Percentiles rank a stretch among this genome's conserved stretches.
Conservation (phyloP, 1,140 invertebrate genomes). For the Calliphora vicina region DNA sequence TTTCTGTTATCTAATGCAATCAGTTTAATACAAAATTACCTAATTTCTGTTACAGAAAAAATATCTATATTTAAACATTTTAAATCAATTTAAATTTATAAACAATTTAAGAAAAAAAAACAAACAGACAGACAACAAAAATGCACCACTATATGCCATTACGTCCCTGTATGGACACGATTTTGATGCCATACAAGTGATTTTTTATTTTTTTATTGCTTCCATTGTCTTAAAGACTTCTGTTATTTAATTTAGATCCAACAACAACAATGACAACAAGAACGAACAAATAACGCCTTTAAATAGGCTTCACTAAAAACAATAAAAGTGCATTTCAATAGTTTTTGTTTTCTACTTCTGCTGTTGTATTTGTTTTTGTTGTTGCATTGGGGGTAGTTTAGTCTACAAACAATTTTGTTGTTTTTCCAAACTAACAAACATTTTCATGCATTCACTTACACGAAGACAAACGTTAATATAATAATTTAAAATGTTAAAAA, state of each 20-base stretch:
- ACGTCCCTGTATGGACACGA: conserved; percentile 2
- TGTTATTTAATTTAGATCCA: conserved; percentile 32
- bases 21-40: too few relatives aligned
- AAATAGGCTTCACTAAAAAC: conserved; percentile 26
- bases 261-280: neutral
- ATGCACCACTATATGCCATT: neutral
- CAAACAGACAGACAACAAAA: too few relatives aligned
- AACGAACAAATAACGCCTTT: conserved; percentile 12
- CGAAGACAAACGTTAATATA: neutral
- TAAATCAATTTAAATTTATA: too few relatives aligned
- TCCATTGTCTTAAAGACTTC: conserved; percentile 20
- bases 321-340: conserved; percentile 21
- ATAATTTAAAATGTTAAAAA: neutral
- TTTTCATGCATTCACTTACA: neutral
- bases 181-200: conserved; percentile 43
- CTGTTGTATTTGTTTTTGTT: too few relatives aligned
- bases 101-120: too few relatives aligned
- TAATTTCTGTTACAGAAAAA: too few relatives aligned
- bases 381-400: too few relatives aligned
- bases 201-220: conserved; percentile 27
- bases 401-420: neutral
- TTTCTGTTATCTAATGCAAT: too few relatives aligned
- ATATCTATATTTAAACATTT: too few relatives aligned
- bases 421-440: neutral
- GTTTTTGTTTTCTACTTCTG: too few relatives aligned